Base-by-base conservation (phyloP, 2,888 invertebrate genomes). In the Meghimatium bilineatum region DNA sequence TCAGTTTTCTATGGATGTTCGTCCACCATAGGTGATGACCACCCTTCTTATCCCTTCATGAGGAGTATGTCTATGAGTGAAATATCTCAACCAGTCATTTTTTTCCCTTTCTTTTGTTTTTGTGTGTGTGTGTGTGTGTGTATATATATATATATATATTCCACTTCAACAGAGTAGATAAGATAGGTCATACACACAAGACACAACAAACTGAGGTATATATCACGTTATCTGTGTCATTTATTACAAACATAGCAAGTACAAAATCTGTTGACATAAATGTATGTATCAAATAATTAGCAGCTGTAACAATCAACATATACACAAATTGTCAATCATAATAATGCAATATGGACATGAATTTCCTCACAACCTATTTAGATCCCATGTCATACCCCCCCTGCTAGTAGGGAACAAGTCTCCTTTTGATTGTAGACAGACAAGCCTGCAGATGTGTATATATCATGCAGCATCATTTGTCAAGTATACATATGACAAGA, bases 211-310 rank as follows among this genome's bases (percentile, higher is more conserved):
- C 34, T 5, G 6, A 32, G 17, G 29, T 1, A 44, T 44, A 34
- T 71, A 23, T 26, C 38, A n/a, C 38, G 71, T 38, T 36, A 14
- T 23, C 38, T 38, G 5, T 38, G 14, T 71, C 26, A 71, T 71
- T 71, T 71, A 71, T 71, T 71, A 71, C 38, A 71, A 71, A 71
- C 71, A 38, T 71, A 71, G 2, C 36, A 71, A 71, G 38, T 20
- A 71, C 36, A 71, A 26, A 38, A 71, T 71, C 36, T 38, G 36
- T n/a, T 71, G 36, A 71, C 36, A 36, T 71, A 71, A 71, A 71
- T 36, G 3, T 26, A 38, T 71, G 71, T 71, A 71, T 71, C 71
- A 71, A 71, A 71, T 38, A 38, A 14, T 71, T 71, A 26, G 36
- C 71, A 71, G 36, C 38, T 26, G 38, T 38, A 71, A 26, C 36